phyloP scores from a whole-genome alignment of 1,140 invertebrate species.

The Drosophila jambulina region DNA sequence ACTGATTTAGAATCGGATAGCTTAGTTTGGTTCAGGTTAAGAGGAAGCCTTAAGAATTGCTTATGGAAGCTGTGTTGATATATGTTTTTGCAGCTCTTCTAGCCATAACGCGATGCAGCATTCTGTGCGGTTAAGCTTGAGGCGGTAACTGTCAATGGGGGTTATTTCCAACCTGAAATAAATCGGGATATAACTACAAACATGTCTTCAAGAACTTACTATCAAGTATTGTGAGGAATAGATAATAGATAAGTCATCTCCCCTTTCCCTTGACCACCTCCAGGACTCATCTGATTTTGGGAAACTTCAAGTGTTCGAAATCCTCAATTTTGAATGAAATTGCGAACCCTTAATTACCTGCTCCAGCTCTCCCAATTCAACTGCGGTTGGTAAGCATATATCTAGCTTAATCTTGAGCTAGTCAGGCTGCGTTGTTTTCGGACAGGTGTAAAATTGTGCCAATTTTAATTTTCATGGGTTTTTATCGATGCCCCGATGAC shows the following conservation, averaged over 20 bases:
- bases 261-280: not conserved
- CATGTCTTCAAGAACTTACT: not conserved
- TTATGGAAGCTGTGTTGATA: too few species aligned
- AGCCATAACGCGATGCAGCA: too few species aligned
- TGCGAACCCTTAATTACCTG: not conserved
- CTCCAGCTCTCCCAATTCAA: not conserved
- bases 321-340: not conserved
- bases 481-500: constrained; percentile 44
- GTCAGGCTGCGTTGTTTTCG: not conserved
- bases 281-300: not conserved
- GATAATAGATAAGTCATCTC: too few species aligned
- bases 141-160: too few species aligned
- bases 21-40: too few species aligned
- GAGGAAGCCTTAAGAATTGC: too few species aligned
- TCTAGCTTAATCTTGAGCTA: constrained; percentile 1
- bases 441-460: constrained; percentile 54
- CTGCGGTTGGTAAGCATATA: not conserved
- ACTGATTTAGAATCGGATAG: too few species aligned
- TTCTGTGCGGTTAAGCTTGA: too few species aligned
- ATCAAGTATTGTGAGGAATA: too few species aligned
- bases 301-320: not conserved
- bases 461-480: constrained; percentile 61
- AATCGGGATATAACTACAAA: not conserved
- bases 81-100: too few species aligned
- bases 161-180: not conserved